Percentiles rank a stretch among this genome's conserved stretches.
These are phyloP conservation scores for Diplodus sargus DNA, from an alignment of 2,797 vertebrate genomes.

Conservation along the genomic window DNA sequence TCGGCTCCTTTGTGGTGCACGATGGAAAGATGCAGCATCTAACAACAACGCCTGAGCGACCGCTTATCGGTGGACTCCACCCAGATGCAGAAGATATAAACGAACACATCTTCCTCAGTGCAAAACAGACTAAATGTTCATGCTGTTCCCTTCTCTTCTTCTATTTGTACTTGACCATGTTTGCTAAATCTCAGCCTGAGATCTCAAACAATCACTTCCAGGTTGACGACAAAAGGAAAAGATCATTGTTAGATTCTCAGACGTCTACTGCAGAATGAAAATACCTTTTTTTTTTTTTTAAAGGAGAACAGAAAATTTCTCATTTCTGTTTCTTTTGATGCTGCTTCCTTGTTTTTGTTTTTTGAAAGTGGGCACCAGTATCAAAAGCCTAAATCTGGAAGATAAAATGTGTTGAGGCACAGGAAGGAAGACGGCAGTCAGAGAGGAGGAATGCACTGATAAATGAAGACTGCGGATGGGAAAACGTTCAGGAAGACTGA, in stretches of 20 bases:
- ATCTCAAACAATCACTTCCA: too few species aligned
- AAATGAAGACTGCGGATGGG: slow-evolving; percentile 17
- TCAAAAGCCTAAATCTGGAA: slow-evolving; percentile 49
- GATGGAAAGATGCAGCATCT: not conserved
- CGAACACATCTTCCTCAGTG: not conserved
- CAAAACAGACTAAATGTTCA: not conserved
- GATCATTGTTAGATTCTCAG: not conserved
- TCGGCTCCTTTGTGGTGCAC: not conserved
- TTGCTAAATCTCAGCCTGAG: not conserved
- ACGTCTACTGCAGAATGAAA: not conserved
- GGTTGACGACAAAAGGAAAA: not conserved
- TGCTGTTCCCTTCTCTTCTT: not conserved
- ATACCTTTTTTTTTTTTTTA: not conserved
- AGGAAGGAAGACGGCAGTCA: slow-evolving; percentile 70
- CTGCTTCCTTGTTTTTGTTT: not conserved
- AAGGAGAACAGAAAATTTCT: not conserved
- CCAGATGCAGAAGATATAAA: not conserved
- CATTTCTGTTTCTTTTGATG: slow-evolving; percentile 12
- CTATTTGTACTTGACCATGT: not conserved
- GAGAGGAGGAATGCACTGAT: slow-evolving; percentile 55
- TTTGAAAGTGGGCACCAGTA: not conserved
- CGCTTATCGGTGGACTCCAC: slow-evolving; percentile 2
- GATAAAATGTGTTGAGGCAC: slow-evolving; percentile 9
- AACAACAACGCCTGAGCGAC: not conserved
- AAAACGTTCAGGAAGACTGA: not conserved